Evolutionary conservation across 2,888 invertebrate genomes (phyloP), one percentile per base, ranked within the genome.

Genomic region (Chrysolina americana): DNA sequence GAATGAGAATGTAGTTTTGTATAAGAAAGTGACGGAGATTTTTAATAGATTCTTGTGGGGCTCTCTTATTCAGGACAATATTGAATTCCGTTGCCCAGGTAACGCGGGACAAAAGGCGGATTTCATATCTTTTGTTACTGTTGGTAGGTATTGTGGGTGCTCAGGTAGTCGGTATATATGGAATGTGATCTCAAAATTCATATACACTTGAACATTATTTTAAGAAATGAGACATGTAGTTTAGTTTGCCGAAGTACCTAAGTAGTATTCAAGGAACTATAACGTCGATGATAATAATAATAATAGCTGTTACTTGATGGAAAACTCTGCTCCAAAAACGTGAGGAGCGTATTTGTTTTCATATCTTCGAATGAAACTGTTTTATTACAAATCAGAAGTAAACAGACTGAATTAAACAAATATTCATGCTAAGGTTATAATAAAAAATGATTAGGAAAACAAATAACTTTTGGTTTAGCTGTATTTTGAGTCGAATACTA

Each of bases 51-150:
- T 82, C 83, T 79, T 76, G 83, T 81, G 80, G 81, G 78, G 79
- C 76, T 77, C 76, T 77, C 73, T 63, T 59, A 71, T 75, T 65
- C 70, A 81, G 83, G 83, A 85, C 85, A 85, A 85, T 85, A 85
- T 84, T 85, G 83, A 82, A 83, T 85, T 85, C 84, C 84, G 82
- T 83, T 71, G 80, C 82, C 84, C 86, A 86, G 86, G 86, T 86
- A 86, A 84, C 83, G 81, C 82, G 81, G 85, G 85, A 86, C 86
- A 86, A 86, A 85, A 83, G 85, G 83, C 80, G 85, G 86, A 87
- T 87, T 86, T 86, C 82, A 81, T 82, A 82, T 85, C 86, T 86
- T 85, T 87, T 87, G 86, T 87, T 86, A 83, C 82, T 81, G 77
- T 81, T 50, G 56, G 64, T 82, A 86, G 56, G 64, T 82, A 86